Conservation (phyloP, 2,888 invertebrate species). For the Stenodema calcarata region DNA sequence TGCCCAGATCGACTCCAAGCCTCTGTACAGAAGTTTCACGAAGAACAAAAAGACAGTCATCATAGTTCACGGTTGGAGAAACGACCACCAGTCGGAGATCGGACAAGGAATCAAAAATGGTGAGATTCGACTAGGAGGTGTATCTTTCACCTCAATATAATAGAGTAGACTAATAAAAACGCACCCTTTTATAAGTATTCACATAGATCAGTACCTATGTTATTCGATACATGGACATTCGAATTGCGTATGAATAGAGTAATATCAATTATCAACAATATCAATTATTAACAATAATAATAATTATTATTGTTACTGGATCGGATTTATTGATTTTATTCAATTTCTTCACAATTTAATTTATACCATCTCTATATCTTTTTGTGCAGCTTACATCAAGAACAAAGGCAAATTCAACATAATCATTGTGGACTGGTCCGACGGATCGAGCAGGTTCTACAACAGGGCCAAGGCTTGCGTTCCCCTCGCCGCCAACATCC, state of each 20-base stretch:
- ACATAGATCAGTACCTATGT: too few species aligned
- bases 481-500: neutral
- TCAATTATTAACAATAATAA: too few species aligned
- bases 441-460: conserved; percentile 2
- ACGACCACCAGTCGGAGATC: neutral
- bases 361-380: too few species aligned
- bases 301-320: too few species aligned
- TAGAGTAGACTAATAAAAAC: too few species aligned
- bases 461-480: conserved; percentile 3
- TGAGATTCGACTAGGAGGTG: neutral
- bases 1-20: neutral
- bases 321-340: too few species aligned
- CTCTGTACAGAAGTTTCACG: neutral
- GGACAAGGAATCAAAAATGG: conserved; percentile 12
- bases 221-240: too few species aligned
- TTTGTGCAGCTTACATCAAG: neutral
- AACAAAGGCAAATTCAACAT: neutral
- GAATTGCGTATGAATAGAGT: too few species aligned
- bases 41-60: neutral
- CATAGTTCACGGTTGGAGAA: conserved; percentile 25
- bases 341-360: too few species aligned
- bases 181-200: too few species aligned
- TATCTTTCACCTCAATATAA: too few species aligned
- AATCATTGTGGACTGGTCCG: conserved; percentile 34
- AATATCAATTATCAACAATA: too few species aligned